These are phyloP conservation scores for Nothoprocta pentlandii DNA, from an alignment of 2,113 vertebrate species.

Conservation along the genomic window DNA sequence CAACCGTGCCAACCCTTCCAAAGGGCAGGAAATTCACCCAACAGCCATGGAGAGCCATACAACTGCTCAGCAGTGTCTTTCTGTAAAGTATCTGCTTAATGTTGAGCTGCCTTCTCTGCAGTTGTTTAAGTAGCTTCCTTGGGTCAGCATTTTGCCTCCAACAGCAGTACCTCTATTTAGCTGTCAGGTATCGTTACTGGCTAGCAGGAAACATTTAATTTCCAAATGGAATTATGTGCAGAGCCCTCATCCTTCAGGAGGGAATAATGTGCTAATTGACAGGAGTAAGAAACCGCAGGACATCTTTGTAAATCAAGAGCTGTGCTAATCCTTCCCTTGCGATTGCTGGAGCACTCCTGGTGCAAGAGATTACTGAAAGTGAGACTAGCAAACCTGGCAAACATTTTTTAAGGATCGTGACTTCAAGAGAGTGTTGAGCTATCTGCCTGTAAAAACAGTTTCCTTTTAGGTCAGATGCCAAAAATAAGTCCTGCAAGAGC, in stretches of 20 bases:
- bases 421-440: background rate
- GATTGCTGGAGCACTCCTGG: background rate
- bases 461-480: background rate
- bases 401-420: background rate
- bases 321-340: slow-evolving; percentile 28
- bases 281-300: slow-evolving; percentile 56
- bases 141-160: slow-evolving; percentile 6
- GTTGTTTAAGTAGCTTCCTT: slow-evolving; percentile 19
- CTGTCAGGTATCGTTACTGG: slow-evolving; percentile 59
- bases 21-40: background rate
- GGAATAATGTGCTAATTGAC: slow-evolving; percentile 73
- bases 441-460: background rate
- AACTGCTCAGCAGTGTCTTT: background rate
- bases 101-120: background rate
- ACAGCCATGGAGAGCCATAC: background rate
- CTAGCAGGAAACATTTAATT: slow-evolving; percentile 71
- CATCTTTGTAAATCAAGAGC: slow-evolving; percentile 4
- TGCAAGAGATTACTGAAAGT: background rate
- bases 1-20: background rate
- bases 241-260: slow-evolving; percentile 38
- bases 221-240: slow-evolving; percentile 61
- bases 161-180: slow-evolving; percentile 24
- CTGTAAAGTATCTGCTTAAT: slow-evolving; percentile 41
- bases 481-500: background rate
- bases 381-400: background rate